Evolutionary conservation across 2,888 invertebrate species (phyloP).

Genomic region (Athalia cordata): DNA sequence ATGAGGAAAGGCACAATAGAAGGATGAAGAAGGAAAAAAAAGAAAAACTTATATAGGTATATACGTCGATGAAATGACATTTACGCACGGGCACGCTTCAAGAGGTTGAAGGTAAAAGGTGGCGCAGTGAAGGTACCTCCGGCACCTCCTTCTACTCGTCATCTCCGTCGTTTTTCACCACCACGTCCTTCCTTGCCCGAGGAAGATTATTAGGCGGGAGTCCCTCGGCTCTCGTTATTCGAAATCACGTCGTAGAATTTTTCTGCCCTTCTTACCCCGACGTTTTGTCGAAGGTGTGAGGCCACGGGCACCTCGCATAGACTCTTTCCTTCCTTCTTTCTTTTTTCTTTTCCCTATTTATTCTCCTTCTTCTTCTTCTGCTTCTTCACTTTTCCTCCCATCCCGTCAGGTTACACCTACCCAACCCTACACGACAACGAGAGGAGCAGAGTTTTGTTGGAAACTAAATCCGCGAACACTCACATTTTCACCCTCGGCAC

Average conservation of each 20-base stretch:
- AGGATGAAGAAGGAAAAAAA: not conserved
- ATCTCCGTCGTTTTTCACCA: conserved; percentile 37
- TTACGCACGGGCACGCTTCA: conserved; percentile 41
- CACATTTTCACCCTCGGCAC: conserved; percentile 25
- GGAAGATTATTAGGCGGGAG: conserved; percentile 39
- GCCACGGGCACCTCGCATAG: not conserved
- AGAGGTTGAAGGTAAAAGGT: conserved; percentile 38
- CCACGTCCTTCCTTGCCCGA: conserved; percentile 30
- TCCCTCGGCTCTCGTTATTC: conserved; percentile 44
- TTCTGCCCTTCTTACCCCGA: conserved; percentile 15
- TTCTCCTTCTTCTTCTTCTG: not conserved
- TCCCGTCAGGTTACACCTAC: not conserved
- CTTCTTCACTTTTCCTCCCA: not conserved
- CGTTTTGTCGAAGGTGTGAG: not conserved
- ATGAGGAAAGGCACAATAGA: not conserved
- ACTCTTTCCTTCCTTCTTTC: not conserved
- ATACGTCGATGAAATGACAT: conserved; percentile 22
- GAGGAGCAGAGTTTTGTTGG: conserved; percentile 15
- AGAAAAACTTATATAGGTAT: too few relatives aligned
- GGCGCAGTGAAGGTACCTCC: conserved; percentile 31
- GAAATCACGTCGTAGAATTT: conserved; percentile 44
- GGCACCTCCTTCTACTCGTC: conserved; percentile 7
- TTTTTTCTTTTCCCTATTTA: not conserved
- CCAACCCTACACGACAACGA: not conserved
- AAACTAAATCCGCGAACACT: conserved; percentile 42